phyloP scores from a whole-genome alignment of 2,888 invertebrate species.

The Antheraea assamensis region DNA sequence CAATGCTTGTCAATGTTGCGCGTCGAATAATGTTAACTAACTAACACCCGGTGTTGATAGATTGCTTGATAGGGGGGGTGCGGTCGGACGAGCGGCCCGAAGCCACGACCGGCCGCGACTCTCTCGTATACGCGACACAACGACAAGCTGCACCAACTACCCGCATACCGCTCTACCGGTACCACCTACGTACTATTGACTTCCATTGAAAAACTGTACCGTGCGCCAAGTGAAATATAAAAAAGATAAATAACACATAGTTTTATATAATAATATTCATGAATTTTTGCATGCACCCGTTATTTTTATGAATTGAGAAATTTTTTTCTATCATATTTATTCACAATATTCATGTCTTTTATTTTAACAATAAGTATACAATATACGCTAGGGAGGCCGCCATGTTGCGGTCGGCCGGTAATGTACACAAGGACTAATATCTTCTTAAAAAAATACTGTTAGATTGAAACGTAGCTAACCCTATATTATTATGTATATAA shows the following conservation, averaged over 20 bases:
- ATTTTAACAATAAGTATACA: slow-evolving; percentile 76
- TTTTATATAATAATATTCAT: slow-evolving; percentile 65
- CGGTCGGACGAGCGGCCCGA: neutral
- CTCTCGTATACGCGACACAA: slow-evolving; percentile 31
- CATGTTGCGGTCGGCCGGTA: slow-evolving; percentile 67
- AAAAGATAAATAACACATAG: slow-evolving; percentile 81
- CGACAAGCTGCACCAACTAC: slow-evolving; percentile 47
- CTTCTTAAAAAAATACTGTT: slow-evolving; percentile 83
- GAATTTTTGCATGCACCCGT: slow-evolving; percentile 80
- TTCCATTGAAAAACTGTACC: slow-evolving; percentile 77
- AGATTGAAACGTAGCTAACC: slow-evolving; percentile 82
- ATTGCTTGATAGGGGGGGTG: slow-evolving; percentile 19
- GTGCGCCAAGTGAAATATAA: slow-evolving; percentile 78
- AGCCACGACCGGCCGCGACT: neutral
- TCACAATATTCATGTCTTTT: slow-evolving; percentile 76
- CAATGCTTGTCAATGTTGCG: slow-evolving; percentile 74
- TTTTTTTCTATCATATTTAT: slow-evolving; percentile 74
- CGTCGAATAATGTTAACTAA: slow-evolving; percentile 44
- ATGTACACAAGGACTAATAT: slow-evolving; percentile 82
- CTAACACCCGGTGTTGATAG: neutral
- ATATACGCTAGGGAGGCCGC: slow-evolving; percentile 74
- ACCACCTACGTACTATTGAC: slow-evolving; percentile 42
- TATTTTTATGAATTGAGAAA: slow-evolving; percentile 79
- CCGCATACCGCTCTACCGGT: slow-evolving; percentile 43
- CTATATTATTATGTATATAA: slow-evolving; percentile 76